Percentiles rank a stretch among this genome's conserved stretches.
These are phyloP conservation scores for Diachrysia chrysitis DNA, from an alignment of 2,888 invertebrate species.

Conservation along the genomic window DNA sequence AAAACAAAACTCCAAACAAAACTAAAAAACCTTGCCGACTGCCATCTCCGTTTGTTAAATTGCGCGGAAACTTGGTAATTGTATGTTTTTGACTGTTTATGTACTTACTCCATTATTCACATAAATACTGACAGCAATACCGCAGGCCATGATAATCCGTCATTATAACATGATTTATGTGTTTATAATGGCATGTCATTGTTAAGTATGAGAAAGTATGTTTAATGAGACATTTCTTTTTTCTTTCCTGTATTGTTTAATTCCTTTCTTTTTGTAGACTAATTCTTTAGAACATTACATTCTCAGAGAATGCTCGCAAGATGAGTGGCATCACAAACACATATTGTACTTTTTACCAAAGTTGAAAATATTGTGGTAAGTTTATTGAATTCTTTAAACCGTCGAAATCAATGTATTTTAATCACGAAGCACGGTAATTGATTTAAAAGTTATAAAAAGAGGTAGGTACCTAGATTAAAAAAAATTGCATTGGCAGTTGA, in stretches of 20 bases:
- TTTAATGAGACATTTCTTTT: background rate
- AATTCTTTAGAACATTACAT: background rate
- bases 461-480: no score
- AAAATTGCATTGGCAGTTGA: no score
- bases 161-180: constrained; percentile 45
- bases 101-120: constrained; percentile 50
- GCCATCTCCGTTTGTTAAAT: constrained; percentile 64
- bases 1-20: no score
- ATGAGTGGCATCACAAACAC: no score
- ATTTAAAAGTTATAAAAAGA: no score
- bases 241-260: background rate
- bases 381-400: no score
- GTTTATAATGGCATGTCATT: constrained; percentile 37
- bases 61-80: constrained; percentile 74
- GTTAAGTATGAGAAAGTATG: constrained; percentile 7
- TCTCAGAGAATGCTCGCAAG: no score
- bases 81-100: constrained; percentile 55
- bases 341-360: no score
- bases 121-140: constrained; percentile 42
- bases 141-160: constrained; percentile 45
- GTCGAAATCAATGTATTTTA: no score
- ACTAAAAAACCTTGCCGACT: constrained; percentile 23
- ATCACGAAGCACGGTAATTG: no score
- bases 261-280: background rate
- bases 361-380: no score